These are phyloP conservation scores for Ophioderma brevispina DNA, from an alignment of 35 echinoderm and acorn worm genomes.

Conservation along the genomic window DNA sequence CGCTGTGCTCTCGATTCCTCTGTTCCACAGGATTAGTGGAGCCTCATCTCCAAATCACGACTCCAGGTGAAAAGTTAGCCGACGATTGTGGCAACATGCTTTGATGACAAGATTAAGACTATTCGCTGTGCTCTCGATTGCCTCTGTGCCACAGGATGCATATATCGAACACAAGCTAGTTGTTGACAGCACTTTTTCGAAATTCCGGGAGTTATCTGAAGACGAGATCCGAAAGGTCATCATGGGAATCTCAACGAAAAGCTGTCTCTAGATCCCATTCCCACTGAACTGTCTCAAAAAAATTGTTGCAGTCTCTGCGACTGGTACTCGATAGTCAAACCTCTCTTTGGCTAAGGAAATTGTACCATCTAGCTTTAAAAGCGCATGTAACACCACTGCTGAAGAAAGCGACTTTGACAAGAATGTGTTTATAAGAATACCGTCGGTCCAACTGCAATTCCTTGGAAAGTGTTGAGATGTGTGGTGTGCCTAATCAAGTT, in stretches of 20 bases:
- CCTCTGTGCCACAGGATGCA: not conserved
- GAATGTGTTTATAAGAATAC: constrained; percentile 43
- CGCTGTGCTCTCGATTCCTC: not conserved
- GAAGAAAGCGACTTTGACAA: constrained; percentile 56
- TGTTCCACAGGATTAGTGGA: not conserved
- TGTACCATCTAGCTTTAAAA: constrained; percentile 30
- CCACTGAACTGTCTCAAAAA: constrained; percentile 39
- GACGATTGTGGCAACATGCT: constrained; percentile 47
- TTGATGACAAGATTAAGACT: constrained; percentile 27
- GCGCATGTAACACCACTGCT: constrained; percentile 53
- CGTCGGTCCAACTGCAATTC: constrained; percentile 59
- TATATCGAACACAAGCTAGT: not conserved
- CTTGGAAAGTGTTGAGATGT: constrained; percentile 50
- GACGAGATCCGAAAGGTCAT: constrained; percentile 31
- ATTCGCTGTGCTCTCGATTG: constrained; percentile 11
- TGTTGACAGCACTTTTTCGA: not conserved
- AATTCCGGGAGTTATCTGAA: not conserved
- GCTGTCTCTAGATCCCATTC: constrained; percentile 32
- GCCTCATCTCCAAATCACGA: no score
- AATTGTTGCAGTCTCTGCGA: constrained; percentile 35
- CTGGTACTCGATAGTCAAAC: constrained; percentile 56
- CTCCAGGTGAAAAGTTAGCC: constrained; percentile 6
- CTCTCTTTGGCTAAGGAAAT: constrained; percentile 29
- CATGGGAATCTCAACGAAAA: constrained; percentile 29
- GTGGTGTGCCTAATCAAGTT: not conserved